Conservation (phyloP, 1,140 invertebrate species). For the Drosophila quadrilineata region DNA sequence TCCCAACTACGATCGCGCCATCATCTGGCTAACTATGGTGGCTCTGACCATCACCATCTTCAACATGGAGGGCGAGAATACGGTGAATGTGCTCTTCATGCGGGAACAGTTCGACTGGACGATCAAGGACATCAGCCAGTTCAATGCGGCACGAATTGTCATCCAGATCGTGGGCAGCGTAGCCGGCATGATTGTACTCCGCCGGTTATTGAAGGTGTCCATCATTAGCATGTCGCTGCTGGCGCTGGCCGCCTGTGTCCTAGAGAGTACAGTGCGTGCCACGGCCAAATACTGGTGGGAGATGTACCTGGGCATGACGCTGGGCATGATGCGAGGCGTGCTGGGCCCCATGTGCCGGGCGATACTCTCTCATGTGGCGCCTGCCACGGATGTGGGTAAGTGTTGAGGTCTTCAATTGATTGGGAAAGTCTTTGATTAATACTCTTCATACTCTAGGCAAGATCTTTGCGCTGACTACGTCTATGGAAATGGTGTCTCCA, state of each 20-base stretch:
- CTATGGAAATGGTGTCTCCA: slow-evolving; percentile 85
- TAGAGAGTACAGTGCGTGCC: slow-evolving; percentile 82
- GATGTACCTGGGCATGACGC: slow-evolving; percentile 83
- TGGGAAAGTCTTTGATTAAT: neutral
- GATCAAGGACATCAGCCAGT: slow-evolving; percentile 84
- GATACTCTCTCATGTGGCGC: slow-evolving; percentile 85
- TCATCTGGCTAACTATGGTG: slow-evolving; percentile 85
- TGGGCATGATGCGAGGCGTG: slow-evolving; percentile 84
- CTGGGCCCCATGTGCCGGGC: slow-evolving; percentile 85
- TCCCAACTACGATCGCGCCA: slow-evolving; percentile 83
- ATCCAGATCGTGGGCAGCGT: slow-evolving; percentile 83
- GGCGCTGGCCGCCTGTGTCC: slow-evolving; percentile 72
- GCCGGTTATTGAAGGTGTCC: slow-evolving; percentile 79
- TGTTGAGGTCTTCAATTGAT: neutral
- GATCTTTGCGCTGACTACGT: slow-evolving; percentile 85
- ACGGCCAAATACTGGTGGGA: slow-evolving; percentile 85
- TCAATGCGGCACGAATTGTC: slow-evolving; percentile 81
- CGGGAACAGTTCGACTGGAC: slow-evolving; percentile 86
- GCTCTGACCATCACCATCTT: slow-evolving; percentile 83
- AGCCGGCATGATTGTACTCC: slow-evolving; percentile 82
- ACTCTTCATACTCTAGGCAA: slow-evolving; percentile 79
- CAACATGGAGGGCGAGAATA: slow-evolving; percentile 81
- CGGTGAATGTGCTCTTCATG: slow-evolving; percentile 85
- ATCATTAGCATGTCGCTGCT: slow-evolving; percentile 68
- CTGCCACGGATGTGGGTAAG: slow-evolving; percentile 85